Evolutionary conservation across 1,140 invertebrate genomes (phyloP).

Genomic region (Melipona quadrifasciata): DNA sequence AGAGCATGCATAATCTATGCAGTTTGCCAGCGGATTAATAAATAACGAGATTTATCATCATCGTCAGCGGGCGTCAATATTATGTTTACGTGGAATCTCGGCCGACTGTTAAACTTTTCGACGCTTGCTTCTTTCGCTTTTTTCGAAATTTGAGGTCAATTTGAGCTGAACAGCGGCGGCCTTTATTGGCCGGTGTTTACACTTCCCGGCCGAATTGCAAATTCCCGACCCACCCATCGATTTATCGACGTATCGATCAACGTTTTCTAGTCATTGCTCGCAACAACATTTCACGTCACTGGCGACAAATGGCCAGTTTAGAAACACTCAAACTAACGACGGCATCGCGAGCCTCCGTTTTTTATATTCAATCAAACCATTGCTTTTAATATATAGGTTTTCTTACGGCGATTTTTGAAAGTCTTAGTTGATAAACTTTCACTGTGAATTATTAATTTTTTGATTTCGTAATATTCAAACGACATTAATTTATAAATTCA

Average conservation of each 20-base stretch:
- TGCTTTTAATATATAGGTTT: too few species aligned
- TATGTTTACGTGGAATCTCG: conserved; percentile 5
- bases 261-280: background rate
- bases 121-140: background rate
- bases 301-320: too few species aligned
- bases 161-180: background rate
- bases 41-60: conserved; percentile 24
- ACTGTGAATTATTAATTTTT: too few species aligned
- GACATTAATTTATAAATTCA: too few species aligned
- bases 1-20: conserved; percentile 6
- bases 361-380: too few species aligned
- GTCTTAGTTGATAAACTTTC: too few species aligned
- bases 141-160: conserved; percentile 35
- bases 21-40: conserved; percentile 2
- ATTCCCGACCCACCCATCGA: background rate
- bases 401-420: too few species aligned
- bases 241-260: background rate
- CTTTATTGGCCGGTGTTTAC: conserved; percentile 24
- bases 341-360: too few species aligned
- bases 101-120: conserved; percentile 4
- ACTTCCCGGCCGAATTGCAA: conserved; percentile 3
- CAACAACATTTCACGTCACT: background rate
- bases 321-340: too few species aligned
- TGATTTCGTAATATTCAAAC: too few species aligned
- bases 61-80: background rate